These are phyloP conservation scores for Cotesia vestalis DNA, from an alignment of 1,140 invertebrate genomes.

Conservation along the genomic window DNA sequence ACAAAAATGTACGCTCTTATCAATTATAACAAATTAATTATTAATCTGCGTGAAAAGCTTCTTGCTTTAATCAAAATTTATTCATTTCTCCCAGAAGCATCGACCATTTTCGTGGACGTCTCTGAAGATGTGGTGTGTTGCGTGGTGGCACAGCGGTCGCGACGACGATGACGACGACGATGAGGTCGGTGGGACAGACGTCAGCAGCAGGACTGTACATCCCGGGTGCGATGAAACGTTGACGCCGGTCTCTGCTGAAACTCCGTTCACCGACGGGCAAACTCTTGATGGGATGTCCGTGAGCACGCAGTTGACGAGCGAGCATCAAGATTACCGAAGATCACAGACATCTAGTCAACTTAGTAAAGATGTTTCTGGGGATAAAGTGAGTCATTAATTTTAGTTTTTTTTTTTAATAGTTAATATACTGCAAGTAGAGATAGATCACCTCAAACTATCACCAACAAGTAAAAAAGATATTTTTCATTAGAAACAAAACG, in stretches of 20 bases:
- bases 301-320: neutral
- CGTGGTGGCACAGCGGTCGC: conserved; percentile 85
- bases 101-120: conserved; percentile 69
- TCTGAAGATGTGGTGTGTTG: conserved; percentile 81
- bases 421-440: no score
- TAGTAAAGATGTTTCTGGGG: conserved; percentile 23
- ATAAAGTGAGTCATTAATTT: conserved; percentile 19
- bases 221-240: conserved; percentile 74
- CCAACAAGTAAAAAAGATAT: neutral
- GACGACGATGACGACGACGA: conserved; percentile 80
- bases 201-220: conserved; percentile 70
- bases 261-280: conserved; percentile 74
- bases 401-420: neutral
- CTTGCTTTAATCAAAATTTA: neutral
- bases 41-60: neutral
- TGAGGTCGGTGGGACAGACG: conserved; percentile 71
- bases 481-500: neutral
- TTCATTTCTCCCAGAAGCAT: conserved; percentile 55
- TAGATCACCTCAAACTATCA: no score
- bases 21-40: neutral
- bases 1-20: conserved; percentile 55
- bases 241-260: conserved; percentile 86
- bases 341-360: conserved; percentile 26
- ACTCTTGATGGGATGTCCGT: conserved; percentile 49
- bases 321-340: conserved; percentile 28